A percentile compares a stretch with the other conserved stretches of the same genome.
Conservation (phyloP, 2,113 vertebrate species). For the Glaucomys volans region DNA sequence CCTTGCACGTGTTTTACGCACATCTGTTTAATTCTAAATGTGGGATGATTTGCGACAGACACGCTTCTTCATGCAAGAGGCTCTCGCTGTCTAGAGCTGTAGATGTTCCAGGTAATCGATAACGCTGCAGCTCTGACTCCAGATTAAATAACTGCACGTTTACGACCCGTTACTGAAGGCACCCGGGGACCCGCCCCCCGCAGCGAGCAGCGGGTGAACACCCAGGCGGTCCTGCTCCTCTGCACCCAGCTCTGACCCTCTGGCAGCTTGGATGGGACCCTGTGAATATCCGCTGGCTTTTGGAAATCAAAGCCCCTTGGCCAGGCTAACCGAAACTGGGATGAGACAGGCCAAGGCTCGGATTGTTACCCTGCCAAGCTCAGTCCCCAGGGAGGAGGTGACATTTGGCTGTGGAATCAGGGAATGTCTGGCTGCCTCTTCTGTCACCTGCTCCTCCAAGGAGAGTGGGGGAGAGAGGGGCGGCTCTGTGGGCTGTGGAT, state of each 20-base stretch:
- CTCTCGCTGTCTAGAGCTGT: constrained; percentile 31
- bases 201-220: background rate
- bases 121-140: constrained; percentile 46
- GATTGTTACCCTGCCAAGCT: background rate
- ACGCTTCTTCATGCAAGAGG: background rate
- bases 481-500: background rate
- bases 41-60: background rate
- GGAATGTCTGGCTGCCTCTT: background rate
- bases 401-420: constrained; percentile 36
- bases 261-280: background rate
- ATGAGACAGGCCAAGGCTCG: constrained; percentile 34
- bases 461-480: background rate
- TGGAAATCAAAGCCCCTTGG: background rate
- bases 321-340: constrained; percentile 9
- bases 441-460: constrained; percentile 36
- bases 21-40: constrained; percentile 43
- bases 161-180: constrained; percentile 71
- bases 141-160: constrained; percentile 75
- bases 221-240: background rate
- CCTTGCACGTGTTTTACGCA: background rate
- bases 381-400: background rate
- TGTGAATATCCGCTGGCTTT: background rate
- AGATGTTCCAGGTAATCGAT: constrained; percentile 63
- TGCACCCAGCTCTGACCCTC: background rate
- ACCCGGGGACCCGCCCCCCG: background rate